Evolutionary conservation across 2,888 invertebrate species (phyloP).

Genomic region (Melanotus villosus): DNA sequence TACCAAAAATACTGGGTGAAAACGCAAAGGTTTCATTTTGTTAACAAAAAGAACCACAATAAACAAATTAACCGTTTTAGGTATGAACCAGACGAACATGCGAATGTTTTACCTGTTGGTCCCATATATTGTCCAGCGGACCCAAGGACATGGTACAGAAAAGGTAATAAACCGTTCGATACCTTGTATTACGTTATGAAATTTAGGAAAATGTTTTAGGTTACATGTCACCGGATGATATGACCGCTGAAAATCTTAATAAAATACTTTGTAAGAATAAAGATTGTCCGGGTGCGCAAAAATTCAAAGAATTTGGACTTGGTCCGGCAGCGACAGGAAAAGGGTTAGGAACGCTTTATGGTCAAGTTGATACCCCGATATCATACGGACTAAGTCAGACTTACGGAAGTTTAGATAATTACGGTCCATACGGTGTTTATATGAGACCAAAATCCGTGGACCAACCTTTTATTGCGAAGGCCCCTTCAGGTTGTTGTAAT

Average conservation of each 20-base stretch:
- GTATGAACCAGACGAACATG: background rate
- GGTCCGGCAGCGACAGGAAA: conserved; percentile 64
- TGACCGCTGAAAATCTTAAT: conserved; percentile 59
- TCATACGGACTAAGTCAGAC: conserved; percentile 62
- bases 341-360: conserved; percentile 61
- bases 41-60: too few relatives aligned
- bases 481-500: background rate
- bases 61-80: too few relatives aligned
- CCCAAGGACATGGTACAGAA: background rate
- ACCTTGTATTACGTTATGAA: too few relatives aligned
- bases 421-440: conserved; percentile 62
- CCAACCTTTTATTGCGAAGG: conserved; percentile 50
- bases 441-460: conserved; percentile 55
- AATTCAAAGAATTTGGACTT: conserved; percentile 65
- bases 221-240: conserved; percentile 17
- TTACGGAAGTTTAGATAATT: conserved; percentile 61
- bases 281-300: conserved; percentile 64
- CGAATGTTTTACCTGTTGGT: background rate
- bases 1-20: too few relatives aligned
- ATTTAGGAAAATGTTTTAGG: too few relatives aligned
- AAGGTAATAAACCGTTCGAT: conserved; percentile 15
- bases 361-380: conserved; percentile 54
- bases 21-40: too few relatives aligned
- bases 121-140: conserved; percentile 11
- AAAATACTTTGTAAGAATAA: conserved; percentile 59